These are phyloP conservation scores for Pollicipes pollicipes DNA, from an alignment of 1,140 invertebrate species.

Conservation along the genomic window DNA sequence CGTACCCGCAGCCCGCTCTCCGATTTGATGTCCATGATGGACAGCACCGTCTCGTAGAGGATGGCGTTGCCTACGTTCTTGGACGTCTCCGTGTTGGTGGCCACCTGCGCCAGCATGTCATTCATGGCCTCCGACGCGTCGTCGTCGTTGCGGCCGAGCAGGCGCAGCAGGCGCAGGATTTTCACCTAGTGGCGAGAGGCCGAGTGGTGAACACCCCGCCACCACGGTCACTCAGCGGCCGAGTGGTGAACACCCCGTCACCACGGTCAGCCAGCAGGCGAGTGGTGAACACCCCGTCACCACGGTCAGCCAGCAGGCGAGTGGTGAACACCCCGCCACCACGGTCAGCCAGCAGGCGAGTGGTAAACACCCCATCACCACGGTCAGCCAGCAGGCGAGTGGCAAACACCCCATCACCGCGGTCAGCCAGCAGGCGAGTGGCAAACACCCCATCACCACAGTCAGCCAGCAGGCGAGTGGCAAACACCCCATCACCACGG, in stretches of 20 bases:
- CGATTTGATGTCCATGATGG: conserved; percentile 97
- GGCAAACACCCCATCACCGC: too few species aligned
- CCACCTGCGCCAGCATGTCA: conserved; percentile 95
- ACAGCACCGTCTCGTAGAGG: conserved; percentile 89
- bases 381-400: too few species aligned
- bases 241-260: not conserved
- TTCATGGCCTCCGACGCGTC: conserved; percentile 99
- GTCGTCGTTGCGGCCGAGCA: conserved; percentile 86
- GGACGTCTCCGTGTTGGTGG: conserved; percentile 92
- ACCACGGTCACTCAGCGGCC: conserved; percentile 7
- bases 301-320: too few species aligned
- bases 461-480: too few species aligned
- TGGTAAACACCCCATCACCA: too few species aligned
- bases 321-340: too few species aligned
- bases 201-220: conserved; percentile 14
- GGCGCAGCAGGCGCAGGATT: conserved; percentile 80
- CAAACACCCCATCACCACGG: too few species aligned
- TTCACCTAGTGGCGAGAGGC: conserved; percentile 55
- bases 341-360: too few species aligned
- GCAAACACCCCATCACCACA: too few species aligned
- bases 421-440: too few species aligned
- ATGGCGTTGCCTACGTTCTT: conserved; percentile 98
- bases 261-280: too few species aligned
- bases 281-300: too few species aligned
- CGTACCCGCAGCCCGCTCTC: conserved; percentile 70